Conservation (phyloP, 2,113 vertebrate species). For the Todiramphus saurophagus region DNA sequence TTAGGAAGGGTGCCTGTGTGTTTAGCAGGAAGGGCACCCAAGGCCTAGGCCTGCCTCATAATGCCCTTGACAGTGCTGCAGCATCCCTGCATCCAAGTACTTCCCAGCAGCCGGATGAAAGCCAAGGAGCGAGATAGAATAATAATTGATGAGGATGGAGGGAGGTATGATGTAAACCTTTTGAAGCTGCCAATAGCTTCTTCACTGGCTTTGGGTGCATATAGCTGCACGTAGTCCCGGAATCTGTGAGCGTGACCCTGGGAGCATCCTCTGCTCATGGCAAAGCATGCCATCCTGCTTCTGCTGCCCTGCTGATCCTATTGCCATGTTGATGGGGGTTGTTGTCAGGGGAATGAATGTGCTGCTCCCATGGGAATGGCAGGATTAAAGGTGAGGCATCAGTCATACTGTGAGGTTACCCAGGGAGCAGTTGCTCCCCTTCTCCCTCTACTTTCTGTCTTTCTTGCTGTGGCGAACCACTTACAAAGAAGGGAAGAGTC, state of each 20-base stretch:
- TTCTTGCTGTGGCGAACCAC: neutral
- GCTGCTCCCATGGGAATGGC: neutral
- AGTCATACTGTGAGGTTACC: neutral
- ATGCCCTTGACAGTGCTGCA: slow-evolving; percentile 64
- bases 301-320: neutral
- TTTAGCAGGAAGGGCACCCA: neutral
- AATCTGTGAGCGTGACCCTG: neutral
- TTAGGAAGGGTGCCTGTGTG: neutral
- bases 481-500: neutral
- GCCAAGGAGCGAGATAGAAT: slow-evolving; percentile 50
- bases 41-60: neutral
- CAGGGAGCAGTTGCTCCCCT: neutral
- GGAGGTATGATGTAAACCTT: slow-evolving; percentile 47
- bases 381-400: neutral
- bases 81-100: slow-evolving; percentile 53
- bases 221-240: neutral
- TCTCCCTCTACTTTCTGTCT: neutral
- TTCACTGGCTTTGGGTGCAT: neutral
- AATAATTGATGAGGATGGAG: slow-evolving; percentile 42
- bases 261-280: neutral
- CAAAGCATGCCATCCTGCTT: neutral
- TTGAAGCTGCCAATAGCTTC: neutral
- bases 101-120: slow-evolving; percentile 42
- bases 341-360: neutral
- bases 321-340: neutral